A percentile compares a stretch with the other conserved stretches of the same genome.
These are phyloP conservation scores for Pseudopipra pipra DNA, from an alignment of 2,113 vertebrate genomes.

Conservation along the genomic window DNA sequence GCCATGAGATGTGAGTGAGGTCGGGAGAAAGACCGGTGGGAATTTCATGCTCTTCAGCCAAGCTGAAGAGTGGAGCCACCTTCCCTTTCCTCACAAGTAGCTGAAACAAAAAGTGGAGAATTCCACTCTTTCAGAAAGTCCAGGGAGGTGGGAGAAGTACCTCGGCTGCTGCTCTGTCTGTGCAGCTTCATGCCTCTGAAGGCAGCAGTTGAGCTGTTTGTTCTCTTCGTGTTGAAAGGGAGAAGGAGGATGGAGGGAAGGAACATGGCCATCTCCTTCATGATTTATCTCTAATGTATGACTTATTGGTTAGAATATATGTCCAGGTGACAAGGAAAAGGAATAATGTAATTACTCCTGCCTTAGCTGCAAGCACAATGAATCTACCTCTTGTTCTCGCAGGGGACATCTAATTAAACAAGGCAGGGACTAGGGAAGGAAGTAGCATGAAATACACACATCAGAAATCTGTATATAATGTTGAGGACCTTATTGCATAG, in stretches of 20 bases:
- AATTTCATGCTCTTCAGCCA: not conserved
- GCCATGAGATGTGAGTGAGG: not conserved
- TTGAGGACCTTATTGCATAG: not conserved
- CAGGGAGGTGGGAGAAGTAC: not conserved
- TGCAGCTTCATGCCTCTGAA: not conserved
- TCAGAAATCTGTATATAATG: not conserved
- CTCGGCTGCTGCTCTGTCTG: not conserved
- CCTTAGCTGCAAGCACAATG: not conserved
- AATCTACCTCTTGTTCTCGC: not conserved
- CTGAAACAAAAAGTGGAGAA: not conserved
- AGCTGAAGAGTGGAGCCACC: not conserved
- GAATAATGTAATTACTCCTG: not conserved
- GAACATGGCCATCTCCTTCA: not conserved
- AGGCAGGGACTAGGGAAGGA: not conserved
- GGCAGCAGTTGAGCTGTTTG: not conserved
- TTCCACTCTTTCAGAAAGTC: not conserved
- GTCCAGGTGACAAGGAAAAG: constrained; percentile 16
- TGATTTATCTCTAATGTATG: not conserved
- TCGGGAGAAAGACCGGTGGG: not conserved
- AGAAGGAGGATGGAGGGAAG: not conserved
- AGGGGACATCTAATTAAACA: not conserved
- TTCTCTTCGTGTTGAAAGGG: not conserved
- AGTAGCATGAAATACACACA: not conserved
- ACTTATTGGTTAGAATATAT: not conserved
- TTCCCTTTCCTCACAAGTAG: not conserved